Conservation (phyloP, 2,113 vertebrate genomes). For the Oncorhynchus nerka region DNA sequence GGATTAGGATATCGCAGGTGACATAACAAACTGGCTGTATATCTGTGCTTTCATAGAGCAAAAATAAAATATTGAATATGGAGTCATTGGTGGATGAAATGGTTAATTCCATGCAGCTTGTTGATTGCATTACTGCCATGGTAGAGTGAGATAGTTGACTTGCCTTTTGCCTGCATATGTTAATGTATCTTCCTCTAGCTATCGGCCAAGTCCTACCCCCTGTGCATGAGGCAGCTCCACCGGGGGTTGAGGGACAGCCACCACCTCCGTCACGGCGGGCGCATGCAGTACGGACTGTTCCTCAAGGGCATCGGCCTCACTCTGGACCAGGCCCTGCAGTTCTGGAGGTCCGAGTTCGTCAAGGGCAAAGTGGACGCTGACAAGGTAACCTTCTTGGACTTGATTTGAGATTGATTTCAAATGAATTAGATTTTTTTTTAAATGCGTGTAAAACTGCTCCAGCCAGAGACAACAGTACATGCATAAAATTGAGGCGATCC, state of each 20-base stretch:
- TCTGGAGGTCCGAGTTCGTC: conserved; percentile 94
- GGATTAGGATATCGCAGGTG: neutral
- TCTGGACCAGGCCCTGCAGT: conserved; percentile 92
- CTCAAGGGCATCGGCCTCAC: conserved; percentile 94
- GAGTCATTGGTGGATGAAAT: neutral
- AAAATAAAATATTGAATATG: neutral
- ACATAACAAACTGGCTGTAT: neutral
- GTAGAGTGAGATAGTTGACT: neutral
- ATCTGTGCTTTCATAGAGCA: neutral
- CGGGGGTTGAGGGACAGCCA: conserved; percentile 86
- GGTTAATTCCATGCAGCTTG: neutral
- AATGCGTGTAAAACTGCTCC: no score
- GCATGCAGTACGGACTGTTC: conserved; percentile 97
- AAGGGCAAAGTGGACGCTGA: conserved; percentile 93
- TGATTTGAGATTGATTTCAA: neutral
- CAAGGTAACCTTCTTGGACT: conserved; percentile 78
- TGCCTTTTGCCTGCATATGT: neutral
- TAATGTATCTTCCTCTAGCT: conserved; percentile 71
- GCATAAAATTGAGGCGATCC: no score
- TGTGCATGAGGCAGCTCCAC: conserved; percentile 94
- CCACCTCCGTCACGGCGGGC: conserved; percentile 92
- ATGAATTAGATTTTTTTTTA: neutral
- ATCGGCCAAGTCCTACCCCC: conserved; percentile 86
- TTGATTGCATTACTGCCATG: neutral
- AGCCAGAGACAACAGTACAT: no score